Evolutionary conservation across 2,113 vertebrate genomes (phyloP).

Genomic region (Thryonomys swinderianus): DNA sequence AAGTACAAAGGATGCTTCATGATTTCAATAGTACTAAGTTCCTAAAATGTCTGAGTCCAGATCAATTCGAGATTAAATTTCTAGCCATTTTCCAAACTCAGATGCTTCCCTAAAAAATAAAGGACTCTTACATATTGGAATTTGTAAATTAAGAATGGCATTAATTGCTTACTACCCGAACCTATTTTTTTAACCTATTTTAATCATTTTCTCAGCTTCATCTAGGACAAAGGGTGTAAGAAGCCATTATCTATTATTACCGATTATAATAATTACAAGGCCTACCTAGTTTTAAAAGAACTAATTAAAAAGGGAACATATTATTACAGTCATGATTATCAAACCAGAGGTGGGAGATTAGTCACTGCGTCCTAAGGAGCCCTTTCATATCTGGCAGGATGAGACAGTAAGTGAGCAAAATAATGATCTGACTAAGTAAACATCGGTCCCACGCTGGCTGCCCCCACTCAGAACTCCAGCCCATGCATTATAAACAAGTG

Average conservation of each 20-base stretch:
- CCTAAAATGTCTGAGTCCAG: constrained; percentile 30
- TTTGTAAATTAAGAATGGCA: constrained; percentile 8
- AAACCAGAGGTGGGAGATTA: not conserved
- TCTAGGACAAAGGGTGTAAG: not conserved
- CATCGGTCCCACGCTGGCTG: not conserved
- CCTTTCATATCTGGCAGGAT: not conserved
- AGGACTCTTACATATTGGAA: constrained; percentile 1
- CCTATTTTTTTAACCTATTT: constrained; percentile 40
- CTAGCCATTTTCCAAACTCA: not conserved
- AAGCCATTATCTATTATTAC: constrained; percentile 20
- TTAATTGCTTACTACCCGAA: constrained; percentile 22
- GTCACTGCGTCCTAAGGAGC: not conserved
- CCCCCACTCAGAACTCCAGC: not conserved
- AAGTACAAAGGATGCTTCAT: not conserved
- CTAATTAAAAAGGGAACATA: constrained; percentile 11
- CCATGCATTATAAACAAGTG: not conserved
- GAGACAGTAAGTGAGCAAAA: not conserved
- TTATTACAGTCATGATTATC: constrained; percentile 15
- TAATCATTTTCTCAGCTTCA: constrained; percentile 48
- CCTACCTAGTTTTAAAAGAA: constrained; percentile 33
- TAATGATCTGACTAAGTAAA: not conserved
- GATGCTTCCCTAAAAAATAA: constrained; percentile 23
- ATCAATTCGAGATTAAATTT: constrained; percentile 22
- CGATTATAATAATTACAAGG: constrained; percentile 44
- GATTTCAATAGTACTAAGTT: not conserved